These are phyloP conservation scores for Caenorhabditis zanzibari DNA, from an alignment of 2,888 invertebrate species.

Conservation along the genomic window DNA sequence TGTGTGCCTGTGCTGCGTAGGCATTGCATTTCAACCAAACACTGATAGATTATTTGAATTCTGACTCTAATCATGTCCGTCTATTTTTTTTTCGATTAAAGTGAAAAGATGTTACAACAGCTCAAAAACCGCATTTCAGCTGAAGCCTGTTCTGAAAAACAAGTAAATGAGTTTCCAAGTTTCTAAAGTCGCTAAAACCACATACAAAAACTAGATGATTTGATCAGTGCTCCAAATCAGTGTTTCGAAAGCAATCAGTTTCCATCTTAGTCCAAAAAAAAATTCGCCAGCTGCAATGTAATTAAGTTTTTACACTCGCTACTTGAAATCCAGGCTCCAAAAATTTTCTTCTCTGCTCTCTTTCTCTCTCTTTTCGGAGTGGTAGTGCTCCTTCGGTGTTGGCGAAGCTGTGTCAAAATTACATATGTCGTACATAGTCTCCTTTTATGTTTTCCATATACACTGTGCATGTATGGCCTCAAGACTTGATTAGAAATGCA, in stretches of 20 bases:
- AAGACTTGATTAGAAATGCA: slow-evolving; percentile 10
- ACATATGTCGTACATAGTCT: slow-evolving; percentile 4
- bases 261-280: background rate
- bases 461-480: background rate
- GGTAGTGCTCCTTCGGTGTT: background rate
- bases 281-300: background rate
- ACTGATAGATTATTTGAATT: too few species aligned
- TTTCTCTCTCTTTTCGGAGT: background rate
- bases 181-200: too few species aligned
- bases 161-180: too few species aligned
- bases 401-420: slow-evolving; percentile 14
- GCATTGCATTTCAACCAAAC: too few species aligned
- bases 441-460: background rate
- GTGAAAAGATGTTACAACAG: too few species aligned
- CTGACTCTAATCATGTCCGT: too few species aligned
- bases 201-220: too few species aligned
- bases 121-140: too few species aligned
- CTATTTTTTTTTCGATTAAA: too few species aligned
- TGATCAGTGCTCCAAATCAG: too few species aligned
- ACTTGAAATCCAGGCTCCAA: background rate
- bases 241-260: background rate
- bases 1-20: too few species aligned
- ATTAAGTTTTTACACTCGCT: background rate
- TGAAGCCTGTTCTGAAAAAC: too few species aligned
- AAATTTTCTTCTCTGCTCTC: background rate